Conservation (phyloP, 2,888 invertebrate species). For the Clanis bilineata region DNA sequence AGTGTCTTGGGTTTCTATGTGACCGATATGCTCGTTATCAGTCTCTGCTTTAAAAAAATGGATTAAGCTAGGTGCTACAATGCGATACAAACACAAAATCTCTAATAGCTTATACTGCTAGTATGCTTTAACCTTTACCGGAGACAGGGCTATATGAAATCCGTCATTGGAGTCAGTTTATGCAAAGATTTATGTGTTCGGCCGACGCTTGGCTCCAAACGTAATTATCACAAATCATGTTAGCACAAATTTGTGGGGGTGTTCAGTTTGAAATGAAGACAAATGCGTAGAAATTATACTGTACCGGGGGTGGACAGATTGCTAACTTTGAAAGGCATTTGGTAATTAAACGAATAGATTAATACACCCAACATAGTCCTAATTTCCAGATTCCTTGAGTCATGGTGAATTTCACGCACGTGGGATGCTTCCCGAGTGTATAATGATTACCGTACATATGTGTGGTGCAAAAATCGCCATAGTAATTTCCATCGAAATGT, state of each 20-base stretch:
- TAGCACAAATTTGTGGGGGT: conserved; percentile 29
- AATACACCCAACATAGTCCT: neutral
- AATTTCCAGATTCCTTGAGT: neutral
- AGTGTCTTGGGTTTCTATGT: no score
- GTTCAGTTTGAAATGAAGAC: neutral
- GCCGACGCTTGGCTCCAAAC: conserved; percentile 54
- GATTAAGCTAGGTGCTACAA: no score
- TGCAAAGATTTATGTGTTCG: conserved; percentile 48
- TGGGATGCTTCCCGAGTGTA: no score
- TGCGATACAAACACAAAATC: neutral
- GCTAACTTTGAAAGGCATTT: neutral
- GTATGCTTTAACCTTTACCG: neutral
- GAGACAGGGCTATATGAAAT: conserved; percentile 12
- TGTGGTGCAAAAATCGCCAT: no score
- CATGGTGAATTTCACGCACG: no score
- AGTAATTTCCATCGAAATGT: no score
- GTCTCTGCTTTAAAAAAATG: no score
- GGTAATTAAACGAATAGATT: neutral
- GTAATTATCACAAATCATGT: conserved; percentile 68
- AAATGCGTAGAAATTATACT: conserved; percentile 8
- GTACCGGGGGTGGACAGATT: conserved; percentile 1
- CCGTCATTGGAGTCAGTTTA: conserved; percentile 35
- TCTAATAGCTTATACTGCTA: neutral
- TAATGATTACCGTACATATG: no score
- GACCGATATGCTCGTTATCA: no score